phyloP scores from a whole-genome alignment of 2,797 vertebrate genomes.

The Smutsia gigantea region DNA sequence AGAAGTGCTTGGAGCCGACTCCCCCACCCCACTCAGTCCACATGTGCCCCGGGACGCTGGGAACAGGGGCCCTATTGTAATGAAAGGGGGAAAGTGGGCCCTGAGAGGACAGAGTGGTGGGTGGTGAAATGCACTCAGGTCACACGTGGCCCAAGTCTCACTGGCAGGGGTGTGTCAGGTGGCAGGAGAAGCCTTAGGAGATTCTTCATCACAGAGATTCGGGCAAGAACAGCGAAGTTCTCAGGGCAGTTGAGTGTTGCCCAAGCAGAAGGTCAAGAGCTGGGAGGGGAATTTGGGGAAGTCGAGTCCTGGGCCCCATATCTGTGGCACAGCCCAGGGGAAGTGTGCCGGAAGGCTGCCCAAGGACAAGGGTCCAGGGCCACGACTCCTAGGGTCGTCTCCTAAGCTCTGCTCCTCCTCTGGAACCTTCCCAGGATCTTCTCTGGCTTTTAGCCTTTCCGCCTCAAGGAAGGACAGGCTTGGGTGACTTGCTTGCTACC shows the following conservation, averaged over 20 bases:
- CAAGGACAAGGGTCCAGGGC: no score
- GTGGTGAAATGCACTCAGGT: neutral
- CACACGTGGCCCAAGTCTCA: neutral
- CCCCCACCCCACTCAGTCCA: no score
- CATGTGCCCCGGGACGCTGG: neutral
- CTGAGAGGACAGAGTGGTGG: no score
- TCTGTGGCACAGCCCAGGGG: neutral
- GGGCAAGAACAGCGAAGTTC: neutral
- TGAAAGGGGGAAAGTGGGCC: no score
- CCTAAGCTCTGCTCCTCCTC: neutral
- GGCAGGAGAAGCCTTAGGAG: neutral
- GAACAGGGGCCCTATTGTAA: neutral
- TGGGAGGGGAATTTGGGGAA: neutral
- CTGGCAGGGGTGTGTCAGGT: neutral
- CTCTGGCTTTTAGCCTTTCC: neutral
- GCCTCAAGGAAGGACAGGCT: neutral
- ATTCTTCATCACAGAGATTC: no score
- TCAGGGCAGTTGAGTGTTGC: no score
- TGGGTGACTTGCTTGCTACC: accelerated
- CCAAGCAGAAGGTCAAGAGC: accelerated
- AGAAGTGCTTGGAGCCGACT: neutral
- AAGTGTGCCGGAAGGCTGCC: neutral
- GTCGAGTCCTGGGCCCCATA: accelerated
- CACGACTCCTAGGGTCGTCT: neutral
- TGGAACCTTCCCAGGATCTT: neutral